A percentile compares a stretch with the other conserved stretches of the same genome.
phyloP scores from a whole-genome alignment of 2,113 vertebrate genomes.

The Hippolais icterina region DNA sequence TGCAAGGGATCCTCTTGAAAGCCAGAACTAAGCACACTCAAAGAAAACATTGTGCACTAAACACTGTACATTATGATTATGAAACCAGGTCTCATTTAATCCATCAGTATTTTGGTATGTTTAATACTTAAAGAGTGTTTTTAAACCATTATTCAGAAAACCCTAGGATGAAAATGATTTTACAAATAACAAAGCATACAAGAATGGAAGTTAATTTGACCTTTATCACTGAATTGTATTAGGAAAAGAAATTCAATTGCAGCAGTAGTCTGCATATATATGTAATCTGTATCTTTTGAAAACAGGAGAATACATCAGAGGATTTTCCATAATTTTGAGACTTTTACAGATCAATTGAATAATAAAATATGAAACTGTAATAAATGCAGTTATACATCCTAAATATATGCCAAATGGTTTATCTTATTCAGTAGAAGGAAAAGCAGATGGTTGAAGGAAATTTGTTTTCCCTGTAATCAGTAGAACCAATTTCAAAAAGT shows the following conservation, averaged over 20 bases:
- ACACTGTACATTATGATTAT: conserved; percentile 63
- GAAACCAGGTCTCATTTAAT: conserved; percentile 61
- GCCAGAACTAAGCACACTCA: background rate
- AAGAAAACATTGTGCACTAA: conserved; percentile 13
- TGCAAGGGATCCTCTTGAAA: conserved; percentile 49
- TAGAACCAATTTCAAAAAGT: background rate
- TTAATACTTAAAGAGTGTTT: conserved; percentile 69
- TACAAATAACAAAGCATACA: conserved; percentile 13
- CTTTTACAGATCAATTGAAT: background rate
- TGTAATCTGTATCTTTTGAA: conserved; percentile 43
- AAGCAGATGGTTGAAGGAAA: background rate
- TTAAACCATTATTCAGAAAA: conserved; percentile 44
- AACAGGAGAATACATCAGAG: background rate
- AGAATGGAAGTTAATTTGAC: conserved; percentile 52
- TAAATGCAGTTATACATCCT: background rate
- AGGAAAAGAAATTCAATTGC: background rate
- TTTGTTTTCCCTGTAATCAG: background rate
- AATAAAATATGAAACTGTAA: background rate
- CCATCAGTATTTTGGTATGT: conserved; percentile 38
- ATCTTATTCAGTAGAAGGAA: background rate
- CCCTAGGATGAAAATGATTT: conserved; percentile 41
- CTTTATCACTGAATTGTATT: conserved; percentile 41
- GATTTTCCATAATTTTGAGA: background rate
- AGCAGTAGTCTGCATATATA: background rate
- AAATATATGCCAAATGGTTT: background rate